Evolutionary conservation across 1,140 invertebrate genomes (phyloP).

Genomic region (Drosophila oshimai): DNA sequence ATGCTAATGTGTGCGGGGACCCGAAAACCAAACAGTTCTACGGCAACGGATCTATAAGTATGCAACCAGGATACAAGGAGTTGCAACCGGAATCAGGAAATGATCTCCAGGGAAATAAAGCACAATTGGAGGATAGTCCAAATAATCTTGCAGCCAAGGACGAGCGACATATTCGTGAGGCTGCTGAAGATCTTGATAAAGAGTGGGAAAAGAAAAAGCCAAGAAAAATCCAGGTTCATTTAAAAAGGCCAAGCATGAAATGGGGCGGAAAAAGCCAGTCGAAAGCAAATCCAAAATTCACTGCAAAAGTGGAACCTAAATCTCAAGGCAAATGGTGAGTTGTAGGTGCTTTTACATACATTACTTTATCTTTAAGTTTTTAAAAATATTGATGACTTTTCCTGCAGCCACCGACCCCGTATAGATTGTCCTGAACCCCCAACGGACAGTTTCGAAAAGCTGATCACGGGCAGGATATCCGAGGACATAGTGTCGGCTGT

Average conservation of each 20-base stretch:
- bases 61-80: slow-evolving; percentile 22
- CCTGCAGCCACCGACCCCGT: not conserved
- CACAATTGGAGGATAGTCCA: not conserved
- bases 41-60: slow-evolving; percentile 64
- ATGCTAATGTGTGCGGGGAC: slow-evolving; percentile 60
- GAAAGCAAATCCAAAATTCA: not conserved
- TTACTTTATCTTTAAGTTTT: not conserved
- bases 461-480: slow-evolving; percentile 41
- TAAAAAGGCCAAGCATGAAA: not conserved
- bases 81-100: not conserved
- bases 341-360: no score
- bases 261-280: not conserved
- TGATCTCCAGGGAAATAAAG: not conserved
- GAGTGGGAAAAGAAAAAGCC: not conserved
- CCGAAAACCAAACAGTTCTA: slow-evolving; percentile 56
- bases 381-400: not conserved
- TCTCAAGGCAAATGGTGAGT: slow-evolving; percentile 4
- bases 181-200: not conserved
- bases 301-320: not conserved
- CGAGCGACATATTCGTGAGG: slow-evolving; percentile 1
- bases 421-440: not conserved
- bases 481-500: slow-evolving; percentile 51
- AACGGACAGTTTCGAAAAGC: slow-evolving; percentile 12
- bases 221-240: not conserved
- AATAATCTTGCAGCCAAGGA: not conserved